These are phyloP conservation scores for Cantharis nigra DNA, from an alignment of 2,888 invertebrate species.

Conservation along the genomic window DNA sequence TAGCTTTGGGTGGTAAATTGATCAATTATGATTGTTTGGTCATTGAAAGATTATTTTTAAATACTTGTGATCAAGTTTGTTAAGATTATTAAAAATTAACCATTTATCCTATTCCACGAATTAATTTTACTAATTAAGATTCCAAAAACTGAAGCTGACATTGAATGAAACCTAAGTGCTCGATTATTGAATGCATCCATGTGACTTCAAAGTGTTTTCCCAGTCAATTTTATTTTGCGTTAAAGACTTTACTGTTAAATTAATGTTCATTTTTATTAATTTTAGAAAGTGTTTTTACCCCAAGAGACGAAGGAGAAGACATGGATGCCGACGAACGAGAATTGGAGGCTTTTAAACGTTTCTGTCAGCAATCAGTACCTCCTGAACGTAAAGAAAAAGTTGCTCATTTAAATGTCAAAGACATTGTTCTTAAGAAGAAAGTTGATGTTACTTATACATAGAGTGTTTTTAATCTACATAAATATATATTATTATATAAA, in stretches of 20 bases:
- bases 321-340: conserved; percentile 82
- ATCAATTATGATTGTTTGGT: background rate
- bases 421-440: conserved; percentile 71
- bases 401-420: conserved; percentile 76
- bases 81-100: background rate
- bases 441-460: conserved; percentile 48
- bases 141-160: background rate
- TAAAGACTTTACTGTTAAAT: background rate
- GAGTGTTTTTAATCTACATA: conserved; percentile 15
- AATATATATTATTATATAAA: background rate
- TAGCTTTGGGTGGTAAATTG: too few relatives aligned
- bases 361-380: conserved; percentile 82
- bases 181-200: background rate
- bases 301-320: conserved; percentile 80
- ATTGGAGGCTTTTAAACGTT: conserved; percentile 85
- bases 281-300: conserved; percentile 74
- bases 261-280: conserved; percentile 8
- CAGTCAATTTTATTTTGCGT: background rate
- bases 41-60: background rate
- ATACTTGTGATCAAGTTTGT: too few relatives aligned
- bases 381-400: conserved; percentile 77
- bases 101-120: background rate
- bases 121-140: background rate
- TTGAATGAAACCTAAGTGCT: background rate
- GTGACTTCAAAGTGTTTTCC: background rate